Base-by-base conservation (phyloP, 2,797 vertebrate species). In the Notoglanidium macrostoma region DNA sequence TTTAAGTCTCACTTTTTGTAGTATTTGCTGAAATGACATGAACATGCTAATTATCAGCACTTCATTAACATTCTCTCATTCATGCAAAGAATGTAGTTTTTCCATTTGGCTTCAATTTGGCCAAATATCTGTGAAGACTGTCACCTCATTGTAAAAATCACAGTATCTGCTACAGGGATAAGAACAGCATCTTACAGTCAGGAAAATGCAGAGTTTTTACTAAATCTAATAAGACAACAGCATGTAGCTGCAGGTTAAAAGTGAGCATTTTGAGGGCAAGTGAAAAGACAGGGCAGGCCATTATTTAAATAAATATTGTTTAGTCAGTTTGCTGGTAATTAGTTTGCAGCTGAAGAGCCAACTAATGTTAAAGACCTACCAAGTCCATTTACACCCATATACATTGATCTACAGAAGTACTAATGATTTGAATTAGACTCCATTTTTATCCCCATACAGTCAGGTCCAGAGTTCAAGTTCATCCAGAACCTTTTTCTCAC, bases 251-350 rank as follows among this genome's bases (percentile, higher is more conserved):
- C 68, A 57, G 54, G 35, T 57, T 59, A 40, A 57, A 84, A 55
- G 67, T 26, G 51, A 44, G 63, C 1, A 80, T 80, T 80, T 40
- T 80, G 77, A 74, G 35, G 63, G 32, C 8, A 40, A 26, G 21
- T 40, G 17, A 57, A 57, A 57, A 79, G 17, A 59, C 35, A 61
- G 55, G 40, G 40, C 19, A 19, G 44, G n/a, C 14, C n/a, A 86
- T 81, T 63, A 61, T 49, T 51, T 74, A 65, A 87, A 67, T 83
- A 74, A 87, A 65, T 87, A 74, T 32, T 21, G 80, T 80, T 78
- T 55, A 55, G 55, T 51, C 44, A 40, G n/a, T 49, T 83, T 54
- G 46, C 29, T 35, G 44, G 81, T 68, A 68, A 68, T 80, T 80
- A 40, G 32, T 68, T 29, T 49, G 46, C 21, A 49, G 67, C 0